Conservation (phyloP, 2,888 invertebrate genomes). For the Trissoscelio sp. region DNA sequence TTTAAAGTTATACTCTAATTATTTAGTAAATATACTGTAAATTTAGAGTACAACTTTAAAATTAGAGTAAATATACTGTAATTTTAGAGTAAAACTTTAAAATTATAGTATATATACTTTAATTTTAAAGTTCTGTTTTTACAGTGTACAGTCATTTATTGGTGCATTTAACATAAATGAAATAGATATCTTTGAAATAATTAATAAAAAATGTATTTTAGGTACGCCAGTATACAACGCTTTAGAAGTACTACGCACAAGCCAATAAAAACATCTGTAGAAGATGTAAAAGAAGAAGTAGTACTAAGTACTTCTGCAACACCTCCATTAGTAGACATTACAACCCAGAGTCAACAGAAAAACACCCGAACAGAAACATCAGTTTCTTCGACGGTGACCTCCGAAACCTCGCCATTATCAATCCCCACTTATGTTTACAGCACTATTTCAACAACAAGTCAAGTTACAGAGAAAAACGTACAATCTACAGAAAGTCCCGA, state of each 20-base stretch:
- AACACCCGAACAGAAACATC: constrained; percentile 55
- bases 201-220: no score
- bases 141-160: no score
- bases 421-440: constrained; percentile 71
- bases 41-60: no score
- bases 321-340: constrained; percentile 49
- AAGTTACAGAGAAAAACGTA: constrained; percentile 39
- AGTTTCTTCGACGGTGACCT: constrained; percentile 48
- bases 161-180: no score
- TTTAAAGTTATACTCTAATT: no score
- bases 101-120: no score
- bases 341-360: constrained; percentile 40
- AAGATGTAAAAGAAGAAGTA: constrained; percentile 50
- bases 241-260: constrained; percentile 79
- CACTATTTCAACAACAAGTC: constrained; percentile 47
- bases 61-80: no score
- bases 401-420: constrained; percentile 67
- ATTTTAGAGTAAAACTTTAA: no score
- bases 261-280: constrained; percentile 52
- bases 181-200: no score
- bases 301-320: constrained; percentile 51
- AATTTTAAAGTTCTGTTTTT: no score
- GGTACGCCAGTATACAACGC: constrained; percentile 83
- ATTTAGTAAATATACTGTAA: no score
- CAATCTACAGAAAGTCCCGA: constrained; percentile 26